Percentiles rank a stretch among this genome's conserved stretches.
Conservation (phyloP, 2,113 vertebrate species). For the Galemys pyrenaicus region DNA sequence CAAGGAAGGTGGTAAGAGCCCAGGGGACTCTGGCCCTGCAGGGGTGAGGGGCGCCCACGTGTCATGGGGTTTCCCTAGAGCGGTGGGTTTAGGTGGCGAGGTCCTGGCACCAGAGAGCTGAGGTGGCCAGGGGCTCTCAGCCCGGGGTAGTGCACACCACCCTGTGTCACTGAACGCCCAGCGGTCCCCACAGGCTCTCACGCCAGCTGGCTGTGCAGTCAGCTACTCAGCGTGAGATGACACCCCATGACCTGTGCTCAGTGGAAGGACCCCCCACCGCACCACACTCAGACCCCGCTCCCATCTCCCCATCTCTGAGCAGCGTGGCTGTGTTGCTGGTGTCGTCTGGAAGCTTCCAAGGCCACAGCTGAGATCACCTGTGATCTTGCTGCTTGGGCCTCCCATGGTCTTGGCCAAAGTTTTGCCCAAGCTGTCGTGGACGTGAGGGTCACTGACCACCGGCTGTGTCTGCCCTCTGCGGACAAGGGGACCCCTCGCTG, state of each 20-base stretch:
- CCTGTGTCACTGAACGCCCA: no score
- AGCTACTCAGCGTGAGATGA: no score
- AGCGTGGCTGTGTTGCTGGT: background rate
- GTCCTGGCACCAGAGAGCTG: background rate
- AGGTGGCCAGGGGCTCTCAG: no score
- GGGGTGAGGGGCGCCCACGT: rapidly evolving
- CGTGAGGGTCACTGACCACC: background rate
- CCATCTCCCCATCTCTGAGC: no score
- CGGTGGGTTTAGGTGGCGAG: no score
- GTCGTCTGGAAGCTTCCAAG: background rate
- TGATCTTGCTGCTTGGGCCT: background rate
- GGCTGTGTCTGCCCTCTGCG: background rate
- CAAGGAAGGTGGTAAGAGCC: background rate
- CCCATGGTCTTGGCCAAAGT: background rate
- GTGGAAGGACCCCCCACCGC: no score
- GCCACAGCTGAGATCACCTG: background rate
- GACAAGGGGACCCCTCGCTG: background rate
- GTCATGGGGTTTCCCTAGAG: no score
- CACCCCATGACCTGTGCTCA: no score
- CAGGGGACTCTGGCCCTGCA: background rate
- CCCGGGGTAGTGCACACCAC: background rate
- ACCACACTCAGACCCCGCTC: no score
- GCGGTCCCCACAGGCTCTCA: no score
- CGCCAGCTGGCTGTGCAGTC: no score
- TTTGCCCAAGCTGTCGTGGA: rapidly evolving